phyloP scores from a whole-genome alignment of 2,888 invertebrate species.

The Coelogynopora nodosa region DNA sequence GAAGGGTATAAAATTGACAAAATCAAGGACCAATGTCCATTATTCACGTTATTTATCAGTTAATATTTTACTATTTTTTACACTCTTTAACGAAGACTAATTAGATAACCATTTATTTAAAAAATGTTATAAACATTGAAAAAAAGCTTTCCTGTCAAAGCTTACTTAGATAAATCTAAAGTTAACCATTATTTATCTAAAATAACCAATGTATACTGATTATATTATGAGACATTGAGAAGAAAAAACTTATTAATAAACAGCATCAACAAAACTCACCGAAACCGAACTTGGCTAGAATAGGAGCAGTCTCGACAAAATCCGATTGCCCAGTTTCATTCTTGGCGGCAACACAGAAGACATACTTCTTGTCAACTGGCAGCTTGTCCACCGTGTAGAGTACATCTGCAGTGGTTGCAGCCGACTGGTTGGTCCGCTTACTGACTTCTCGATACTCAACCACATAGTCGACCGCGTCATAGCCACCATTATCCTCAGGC shows the following conservation, averaged over 20 bases:
- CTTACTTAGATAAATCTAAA: too few relatives aligned
- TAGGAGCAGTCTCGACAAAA: slow-evolving; percentile 39
- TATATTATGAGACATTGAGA: background rate
- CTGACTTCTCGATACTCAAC: slow-evolving; percentile 40
- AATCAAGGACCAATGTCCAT: too few relatives aligned
- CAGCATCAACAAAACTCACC: background rate
- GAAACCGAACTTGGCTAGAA: slow-evolving; percentile 36
- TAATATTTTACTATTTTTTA: too few relatives aligned
- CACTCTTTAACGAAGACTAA: too few relatives aligned
- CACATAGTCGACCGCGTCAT: slow-evolving; percentile 32
- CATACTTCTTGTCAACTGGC: slow-evolving; percentile 65
- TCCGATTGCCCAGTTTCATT: slow-evolving; percentile 75
- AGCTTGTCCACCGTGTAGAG: background rate
- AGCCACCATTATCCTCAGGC: slow-evolving; percentile 32
- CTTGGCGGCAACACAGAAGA: slow-evolving; percentile 79
- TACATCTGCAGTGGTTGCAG: background rate
- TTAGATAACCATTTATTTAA: too few relatives aligned
- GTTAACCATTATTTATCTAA: too few relatives aligned
- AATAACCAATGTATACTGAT: too few relatives aligned
- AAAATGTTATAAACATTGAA: too few relatives aligned
- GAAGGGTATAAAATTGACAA: too few relatives aligned
- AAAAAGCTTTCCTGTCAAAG: too few relatives aligned
- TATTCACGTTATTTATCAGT: too few relatives aligned
- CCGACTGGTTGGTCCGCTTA: slow-evolving; percentile 22
- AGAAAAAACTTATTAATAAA: background rate